These are phyloP conservation scores for Semaprochilodus insignis DNA, from an alignment of 2,797 vertebrate genomes.

Conservation along the genomic window DNA sequence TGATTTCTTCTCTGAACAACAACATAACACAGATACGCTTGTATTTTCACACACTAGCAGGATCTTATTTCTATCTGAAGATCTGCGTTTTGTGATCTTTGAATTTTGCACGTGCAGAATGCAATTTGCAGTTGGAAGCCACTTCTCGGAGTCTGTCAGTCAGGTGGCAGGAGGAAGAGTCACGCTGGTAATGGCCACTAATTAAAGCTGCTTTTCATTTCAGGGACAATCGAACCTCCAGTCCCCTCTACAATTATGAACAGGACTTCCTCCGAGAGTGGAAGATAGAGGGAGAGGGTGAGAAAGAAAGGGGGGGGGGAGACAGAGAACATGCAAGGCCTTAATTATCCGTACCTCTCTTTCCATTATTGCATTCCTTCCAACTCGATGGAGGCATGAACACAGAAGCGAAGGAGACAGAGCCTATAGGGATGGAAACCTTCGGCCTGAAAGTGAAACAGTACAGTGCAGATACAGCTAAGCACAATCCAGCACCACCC, in stretches of 20 bases:
- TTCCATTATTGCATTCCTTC: slow-evolving; percentile 71
- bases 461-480: background rate
- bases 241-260: slow-evolving; percentile 77
- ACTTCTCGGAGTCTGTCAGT: slow-evolving; percentile 62
- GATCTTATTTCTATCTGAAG: slow-evolving; percentile 25
- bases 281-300: slow-evolving; percentile 37
- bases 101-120: slow-evolving; percentile 30
- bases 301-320: slow-evolving; percentile 36
- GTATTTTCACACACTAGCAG: slow-evolving; percentile 18
- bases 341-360: slow-evolving; percentile 44
- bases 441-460: slow-evolving; percentile 1
- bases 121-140: slow-evolving; percentile 47
- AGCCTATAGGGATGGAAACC: slow-evolving; percentile 6
- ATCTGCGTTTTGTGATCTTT: background rate
- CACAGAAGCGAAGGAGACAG: slow-evolving; percentile 12
- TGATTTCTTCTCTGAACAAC: background rate
- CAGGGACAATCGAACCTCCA: slow-evolving; percentile 68
- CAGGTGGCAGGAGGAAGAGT: slow-evolving; percentile 61
- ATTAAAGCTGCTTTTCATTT: slow-evolving; percentile 77
- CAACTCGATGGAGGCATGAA: slow-evolving; percentile 62
- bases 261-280: slow-evolving; percentile 64
- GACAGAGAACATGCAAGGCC: slow-evolving; percentile 19
- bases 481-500: background rate
- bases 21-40: background rate
- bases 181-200: slow-evolving; percentile 71